A percentile compares a stretch with the other conserved stretches of the same genome.
phyloP scores from a whole-genome alignment of 2,888 invertebrate species.

The Callosobruchus maculatus region DNA sequence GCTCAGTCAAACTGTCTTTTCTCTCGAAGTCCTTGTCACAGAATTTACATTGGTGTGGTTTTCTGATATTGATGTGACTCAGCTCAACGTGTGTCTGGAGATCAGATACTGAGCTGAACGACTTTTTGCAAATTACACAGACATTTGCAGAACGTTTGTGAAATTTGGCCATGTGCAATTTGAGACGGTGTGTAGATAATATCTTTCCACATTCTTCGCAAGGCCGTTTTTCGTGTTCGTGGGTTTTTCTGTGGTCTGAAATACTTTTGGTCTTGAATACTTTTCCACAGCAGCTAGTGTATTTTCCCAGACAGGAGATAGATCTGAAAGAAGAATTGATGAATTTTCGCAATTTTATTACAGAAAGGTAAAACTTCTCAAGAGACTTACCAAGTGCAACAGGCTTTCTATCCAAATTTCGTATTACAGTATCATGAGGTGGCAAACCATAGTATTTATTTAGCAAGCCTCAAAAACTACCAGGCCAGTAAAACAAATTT shows the following conservation, averaged over 20 bases:
- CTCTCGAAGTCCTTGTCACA: constrained; percentile 31
- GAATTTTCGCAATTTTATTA: background rate
- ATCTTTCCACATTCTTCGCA: background rate
- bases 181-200: background rate
- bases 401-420: too few species aligned
- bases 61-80: constrained; percentile 51
- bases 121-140: background rate
- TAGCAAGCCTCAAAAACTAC: too few species aligned
- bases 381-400: too few species aligned
- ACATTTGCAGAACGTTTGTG: background rate
- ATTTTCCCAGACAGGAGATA: background rate
- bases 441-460: too few species aligned
- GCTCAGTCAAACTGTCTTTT: constrained; percentile 23
- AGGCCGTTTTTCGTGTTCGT: background rate
- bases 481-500: too few species aligned
- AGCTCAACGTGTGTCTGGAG: constrained; percentile 20
- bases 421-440: too few species aligned
- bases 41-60: constrained; percentile 29
- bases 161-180: background rate
- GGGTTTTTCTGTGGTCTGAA: background rate
- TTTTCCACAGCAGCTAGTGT: background rate
- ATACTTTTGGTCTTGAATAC: background rate
- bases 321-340: background rate
- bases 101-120: background rate
- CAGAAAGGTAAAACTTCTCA: too few species aligned